phyloP scores from a whole-genome alignment of 92 coral and sea anemone genomes.

The Pocillopora meandrina region DNA sequence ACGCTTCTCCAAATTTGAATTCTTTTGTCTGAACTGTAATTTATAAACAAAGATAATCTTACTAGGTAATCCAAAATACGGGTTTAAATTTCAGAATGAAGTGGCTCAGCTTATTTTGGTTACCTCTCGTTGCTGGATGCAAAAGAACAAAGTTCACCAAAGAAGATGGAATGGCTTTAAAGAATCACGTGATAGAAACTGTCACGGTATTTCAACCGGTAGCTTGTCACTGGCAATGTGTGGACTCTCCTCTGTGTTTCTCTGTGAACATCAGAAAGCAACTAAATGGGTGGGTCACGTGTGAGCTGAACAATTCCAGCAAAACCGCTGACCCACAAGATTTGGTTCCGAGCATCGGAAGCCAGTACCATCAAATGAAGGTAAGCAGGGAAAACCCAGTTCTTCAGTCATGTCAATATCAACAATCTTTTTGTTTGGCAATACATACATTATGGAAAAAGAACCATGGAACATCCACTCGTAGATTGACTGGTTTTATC shows the following conservation, averaged over 20 bases:
- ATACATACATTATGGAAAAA: neutral
- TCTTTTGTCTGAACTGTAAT: no score
- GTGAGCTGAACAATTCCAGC: conserved; percentile 23
- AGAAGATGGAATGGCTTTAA: conserved; percentile 2
- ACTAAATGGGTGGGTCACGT: conserved; percentile 15
- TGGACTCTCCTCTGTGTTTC: conserved; percentile 21
- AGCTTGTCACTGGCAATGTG: neutral
- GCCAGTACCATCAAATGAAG: conserved; percentile 5
- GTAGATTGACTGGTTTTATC: neutral
- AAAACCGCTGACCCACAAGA: conserved; percentile 12
- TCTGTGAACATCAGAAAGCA: conserved; percentile 2
- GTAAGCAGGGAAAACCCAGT: neutral
- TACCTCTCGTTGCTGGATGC: conserved; percentile 13
- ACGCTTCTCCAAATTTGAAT: no score
- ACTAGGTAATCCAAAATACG: no score
- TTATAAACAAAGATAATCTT: no score
- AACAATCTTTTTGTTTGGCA: neutral
- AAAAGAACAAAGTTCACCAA: neutral
- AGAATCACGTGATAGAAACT: conserved; percentile 6
- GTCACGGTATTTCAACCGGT: neutral
- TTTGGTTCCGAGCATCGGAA: conserved; percentile 1
- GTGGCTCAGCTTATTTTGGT: neutral
- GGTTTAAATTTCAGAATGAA: neutral
- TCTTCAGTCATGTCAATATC: neutral
- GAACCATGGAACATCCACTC: neutral